Base-by-base conservation (phyloP, 2,888 invertebrate genomes). In the Diadegma fenestrale region DNA sequence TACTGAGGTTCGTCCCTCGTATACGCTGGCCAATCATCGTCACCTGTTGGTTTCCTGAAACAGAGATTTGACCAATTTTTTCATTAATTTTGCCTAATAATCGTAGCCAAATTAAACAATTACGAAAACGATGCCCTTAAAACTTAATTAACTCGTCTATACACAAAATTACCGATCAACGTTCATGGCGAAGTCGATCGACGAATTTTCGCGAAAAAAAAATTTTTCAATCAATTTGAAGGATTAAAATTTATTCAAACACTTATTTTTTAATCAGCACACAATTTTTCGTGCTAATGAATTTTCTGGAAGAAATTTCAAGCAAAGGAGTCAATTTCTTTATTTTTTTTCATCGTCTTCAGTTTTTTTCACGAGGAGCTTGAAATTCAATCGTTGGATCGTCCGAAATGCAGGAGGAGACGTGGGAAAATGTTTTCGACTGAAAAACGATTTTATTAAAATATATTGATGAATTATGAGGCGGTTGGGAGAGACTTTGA, bases 21-120 rank as follows among this genome's bases (percentile, higher is more conserved):
- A 94, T 98, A 98, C 88, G 97, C 95, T 26, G 98, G 98, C 98
- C 98, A 99, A 89, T 97, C 96, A 75, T 97, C 96, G 63, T 96
- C 96, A 86, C 91, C 88, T 66, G 93, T 94, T 41, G 95, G 95
- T 89, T 94, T 94, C 71, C 95, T 95, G 91, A 1, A 89, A 84
- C 80, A 58, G 75, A 81, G n/a, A 45, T 41, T 17, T 5, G 17
- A 68, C 48, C 14, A 78, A 72, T 45, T 33, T 81, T 14, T 45
- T 10, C 2, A 37, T 33, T 64, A 30, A 45, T 75, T 30, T n/a
- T n/a, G n/a, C 22, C 43, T 7, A n/a, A 58, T 58, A 4, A 1
- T 30, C 12, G 48, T 22, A 2, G 33, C 17, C 10, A 0, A 6
- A 48, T 30, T 12, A 7, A 17, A 61, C 26, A 2, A 10, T 22